Evolutionary conservation across 2,113 vertebrate species (phyloP), one percentile per base, ranked within the genome.

Genomic region (Salvator merianae): DNA sequence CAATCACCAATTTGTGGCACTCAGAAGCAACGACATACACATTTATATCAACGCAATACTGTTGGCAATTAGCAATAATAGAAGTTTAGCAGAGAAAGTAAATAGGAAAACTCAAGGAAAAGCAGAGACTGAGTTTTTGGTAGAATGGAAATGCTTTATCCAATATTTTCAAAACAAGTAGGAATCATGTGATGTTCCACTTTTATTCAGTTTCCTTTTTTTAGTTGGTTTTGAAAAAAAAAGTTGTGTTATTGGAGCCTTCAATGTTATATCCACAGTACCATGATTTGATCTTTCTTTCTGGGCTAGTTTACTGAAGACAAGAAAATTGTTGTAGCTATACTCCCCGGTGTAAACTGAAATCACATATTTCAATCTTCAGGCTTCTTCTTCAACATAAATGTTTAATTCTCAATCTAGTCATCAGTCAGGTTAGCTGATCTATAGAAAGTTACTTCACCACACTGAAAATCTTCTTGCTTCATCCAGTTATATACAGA

Each of bases 401-500:
- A 95, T 95, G 92, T 93, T 96, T 96, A 93, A 95, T 95, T 87
- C 76, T 92, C 28, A 83, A 76, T 83, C 89, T 93, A 91, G 72
- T 77, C 84, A 92, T 94, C 93, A 85, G 86, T 94, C 91, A 91
- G 73, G 22, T 79, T 77, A 62, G 8, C 83, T 84, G 79, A 93
- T 92, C 83, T 88, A 47, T 89, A 79, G 79, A 88, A 86, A 88
- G 79, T 69, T 82, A 82, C 75, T 34, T 70, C 28, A 65, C 76
- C 79, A 87, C 84, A 88, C n/a, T n/a, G 87, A 91, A 96, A 95
- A 95, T 80, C 91, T 8, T 76, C 73, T 77, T 88, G 20, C 88
- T 28, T 84, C 75, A 36, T 94, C 84, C 82, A 82, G 47, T 91
- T 86, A 76, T 92, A 82, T 89, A 80, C 0, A 0, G 73, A 89